Evolutionary conservation across 2,113 vertebrate genomes (phyloP).

Genomic region (Mustelus asterias): DNA sequence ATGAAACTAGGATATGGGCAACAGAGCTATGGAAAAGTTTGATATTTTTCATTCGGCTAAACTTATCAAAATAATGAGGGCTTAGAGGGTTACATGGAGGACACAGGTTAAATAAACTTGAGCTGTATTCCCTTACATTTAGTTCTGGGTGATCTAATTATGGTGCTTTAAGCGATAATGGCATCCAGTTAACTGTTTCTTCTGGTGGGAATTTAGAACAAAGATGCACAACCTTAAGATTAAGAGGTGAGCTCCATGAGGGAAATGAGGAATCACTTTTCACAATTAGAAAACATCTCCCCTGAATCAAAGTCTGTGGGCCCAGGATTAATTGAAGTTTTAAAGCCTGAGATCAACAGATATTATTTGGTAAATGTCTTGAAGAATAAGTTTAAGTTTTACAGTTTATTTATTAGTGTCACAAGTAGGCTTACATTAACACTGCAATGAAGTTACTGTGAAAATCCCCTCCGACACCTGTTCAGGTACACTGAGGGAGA

Average conservation of each 20-base stretch:
- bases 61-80: background rate
- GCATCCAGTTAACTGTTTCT: background rate
- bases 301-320: background rate
- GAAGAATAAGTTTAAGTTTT: background rate
- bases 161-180: background rate
- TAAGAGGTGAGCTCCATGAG: background rate
- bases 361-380: background rate
- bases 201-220: background rate
- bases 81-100: background rate
- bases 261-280: too few relatives aligned
- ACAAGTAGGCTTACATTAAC: too few relatives aligned
- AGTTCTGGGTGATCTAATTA: background rate
- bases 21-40: background rate
- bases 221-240: background rate
- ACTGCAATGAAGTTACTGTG: too few relatives aligned
- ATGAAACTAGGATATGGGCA: background rate
- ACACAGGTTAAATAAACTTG: background rate
- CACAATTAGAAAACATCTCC: background rate
- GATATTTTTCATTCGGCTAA: background rate
- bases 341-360: too few relatives aligned
- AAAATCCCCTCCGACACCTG: too few relatives aligned
- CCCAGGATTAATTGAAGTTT: background rate
- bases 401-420: too few relatives aligned
- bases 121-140: background rate
- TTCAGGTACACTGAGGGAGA: too few relatives aligned